A percentile compares a stretch with the other conserved stretches of the same genome.
phyloP scores from a whole-genome alignment of 1,140 invertebrate genomes.

The Cyphomyrmex costatus region DNA sequence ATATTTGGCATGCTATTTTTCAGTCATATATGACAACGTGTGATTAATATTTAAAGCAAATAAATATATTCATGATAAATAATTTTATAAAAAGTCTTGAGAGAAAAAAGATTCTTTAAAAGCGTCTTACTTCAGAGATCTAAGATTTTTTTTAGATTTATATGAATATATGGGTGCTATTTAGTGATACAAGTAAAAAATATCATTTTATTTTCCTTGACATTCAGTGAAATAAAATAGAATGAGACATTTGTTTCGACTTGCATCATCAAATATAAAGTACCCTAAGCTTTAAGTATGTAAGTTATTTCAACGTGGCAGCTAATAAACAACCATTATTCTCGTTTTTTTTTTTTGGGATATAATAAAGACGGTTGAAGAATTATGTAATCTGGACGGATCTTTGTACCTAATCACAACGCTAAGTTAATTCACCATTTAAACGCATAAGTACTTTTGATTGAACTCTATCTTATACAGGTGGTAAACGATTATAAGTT shows the following conservation, averaged over 20 bases:
- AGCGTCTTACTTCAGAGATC: neutral
- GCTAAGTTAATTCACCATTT: constrained; percentile 63
- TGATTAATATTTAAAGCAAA: constrained; percentile 11
- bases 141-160: neutral
- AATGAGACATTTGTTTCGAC: too few relatives aligned
- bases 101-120: neutral
- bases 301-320: neutral
- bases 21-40: neutral
- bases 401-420: constrained; percentile 63
- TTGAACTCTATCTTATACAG: constrained; percentile 38
- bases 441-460: constrained; percentile 45
- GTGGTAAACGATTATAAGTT: constrained; percentile 78
- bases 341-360: neutral
- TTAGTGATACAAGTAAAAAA: too few relatives aligned
- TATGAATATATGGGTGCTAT: neutral
- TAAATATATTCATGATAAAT: neutral
- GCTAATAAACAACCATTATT: constrained; percentile 10
- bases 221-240: too few relatives aligned
- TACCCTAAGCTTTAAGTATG: neutral
- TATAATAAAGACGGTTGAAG: constrained; percentile 56
- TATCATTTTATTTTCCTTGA: too few relatives aligned
- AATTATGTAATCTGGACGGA: constrained; percentile 70
- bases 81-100: neutral
- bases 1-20: constrained; percentile 26
- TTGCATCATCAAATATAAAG: too few relatives aligned